phyloP scores from a whole-genome alignment of 2,888 invertebrate species.

The Tachystola acroxantha region DNA sequence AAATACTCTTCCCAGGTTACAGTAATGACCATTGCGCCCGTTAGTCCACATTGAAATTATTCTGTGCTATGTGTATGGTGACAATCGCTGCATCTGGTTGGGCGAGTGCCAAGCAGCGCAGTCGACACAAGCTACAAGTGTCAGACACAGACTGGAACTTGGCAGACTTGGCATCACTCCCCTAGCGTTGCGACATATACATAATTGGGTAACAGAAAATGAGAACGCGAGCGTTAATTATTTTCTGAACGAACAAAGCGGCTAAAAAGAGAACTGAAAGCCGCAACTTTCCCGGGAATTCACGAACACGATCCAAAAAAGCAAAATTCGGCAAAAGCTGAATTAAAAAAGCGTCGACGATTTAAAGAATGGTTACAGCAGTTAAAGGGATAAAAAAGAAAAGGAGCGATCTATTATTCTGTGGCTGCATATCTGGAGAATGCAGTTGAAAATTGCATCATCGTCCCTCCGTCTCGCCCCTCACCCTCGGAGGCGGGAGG shows the following conservation, averaged over 20 bases:
- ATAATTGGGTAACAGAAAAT: constrained; percentile 56
- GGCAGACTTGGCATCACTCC: constrained; percentile 22
- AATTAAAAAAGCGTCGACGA: constrained; percentile 16
- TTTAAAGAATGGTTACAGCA: constrained; percentile 26
- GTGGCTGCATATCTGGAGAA: constrained; percentile 35
- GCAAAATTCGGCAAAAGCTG: constrained; percentile 1
- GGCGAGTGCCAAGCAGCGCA: constrained; percentile 49
- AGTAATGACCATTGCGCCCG: too few species aligned
- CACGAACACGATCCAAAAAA: too few species aligned
- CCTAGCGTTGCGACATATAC: constrained; percentile 48
- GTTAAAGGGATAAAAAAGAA: constrained; percentile 36
- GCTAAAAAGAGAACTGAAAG: constrained; percentile 12
- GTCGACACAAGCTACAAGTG: constrained; percentile 60
- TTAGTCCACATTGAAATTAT: too few species aligned
- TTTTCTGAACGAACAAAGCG: constrained; percentile 7
- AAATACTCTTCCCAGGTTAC: too few species aligned
- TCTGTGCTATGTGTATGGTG: too few species aligned
- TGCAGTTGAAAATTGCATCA: constrained; percentile 53
- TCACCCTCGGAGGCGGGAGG: constrained; percentile 28
- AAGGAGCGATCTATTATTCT: constrained; percentile 29
- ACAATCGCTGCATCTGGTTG: constrained; percentile 33
- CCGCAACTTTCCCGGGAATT: constrained; percentile 9
- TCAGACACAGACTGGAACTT: constrained; percentile 25
- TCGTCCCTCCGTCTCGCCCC: constrained; percentile 33
- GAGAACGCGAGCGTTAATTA: constrained; percentile 42